phyloP scores from a whole-genome alignment of 2,797 vertebrate species.

The Anas flavirostris region DNA sequence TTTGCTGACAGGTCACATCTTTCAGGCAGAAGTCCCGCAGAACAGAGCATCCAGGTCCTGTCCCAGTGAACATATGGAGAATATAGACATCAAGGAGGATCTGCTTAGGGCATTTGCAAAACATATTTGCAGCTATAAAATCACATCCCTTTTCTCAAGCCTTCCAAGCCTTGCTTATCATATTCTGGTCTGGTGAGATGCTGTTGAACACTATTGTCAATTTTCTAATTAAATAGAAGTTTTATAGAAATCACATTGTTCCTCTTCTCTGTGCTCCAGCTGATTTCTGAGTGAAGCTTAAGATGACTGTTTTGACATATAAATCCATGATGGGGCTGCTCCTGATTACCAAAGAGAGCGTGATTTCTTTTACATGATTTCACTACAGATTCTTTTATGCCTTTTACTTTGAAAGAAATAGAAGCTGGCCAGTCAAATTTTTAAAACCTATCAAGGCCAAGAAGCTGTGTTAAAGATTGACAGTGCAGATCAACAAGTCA shows the following conservation, averaged over 20 bases:
- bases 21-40: not conserved
- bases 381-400: not conserved
- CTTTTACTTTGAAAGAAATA: not conserved
- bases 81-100: not conserved
- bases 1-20: not conserved
- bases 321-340: not conserved
- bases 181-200: not conserved
- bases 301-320: slow-evolving; percentile 1
- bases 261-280: not conserved
- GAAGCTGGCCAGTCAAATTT: not conserved
- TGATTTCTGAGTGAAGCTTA: slow-evolving; percentile 4
- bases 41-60: not conserved
- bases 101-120: not conserved
- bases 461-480: not conserved
- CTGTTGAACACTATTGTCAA: not conserved
- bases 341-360: not conserved
- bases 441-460: not conserved
- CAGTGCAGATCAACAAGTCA: not conserved
- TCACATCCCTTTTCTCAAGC: not conserved
- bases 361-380: not conserved
- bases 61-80: not conserved
- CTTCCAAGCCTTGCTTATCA: not conserved
- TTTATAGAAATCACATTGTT: not conserved
- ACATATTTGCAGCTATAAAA: not conserved
- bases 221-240: not conserved